Evolutionary conservation across 2,888 invertebrate species (phyloP), one percentile per base, ranked within the genome.

Genomic region (Nemoura dubitans): DNA sequence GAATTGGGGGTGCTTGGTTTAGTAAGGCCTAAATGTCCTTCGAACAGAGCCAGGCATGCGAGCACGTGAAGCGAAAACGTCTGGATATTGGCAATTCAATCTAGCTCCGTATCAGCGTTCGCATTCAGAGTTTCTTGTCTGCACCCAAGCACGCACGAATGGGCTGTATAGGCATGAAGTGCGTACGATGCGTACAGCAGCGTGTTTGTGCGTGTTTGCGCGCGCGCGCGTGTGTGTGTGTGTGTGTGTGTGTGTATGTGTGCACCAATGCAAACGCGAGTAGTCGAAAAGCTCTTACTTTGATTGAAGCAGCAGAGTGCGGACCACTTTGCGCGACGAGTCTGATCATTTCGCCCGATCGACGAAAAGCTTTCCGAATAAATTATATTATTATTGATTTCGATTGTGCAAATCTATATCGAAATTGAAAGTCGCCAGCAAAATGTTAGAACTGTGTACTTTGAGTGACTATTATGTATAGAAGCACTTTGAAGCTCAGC

Each of bases 231-330:
- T 28, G 78, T 26, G 26, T 0, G 26, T 76, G 21, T 25, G 28
- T 28, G 27, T 28, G 10, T 14, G 78, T 27, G 78, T 6, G 28
- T 25, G 7, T 6, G 78, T 78, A 26, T 28, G 78, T 26, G 26
- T 0, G 26, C 78, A 10, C 25, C 27, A 27, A 78, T 25, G 78
- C 78, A 26, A 78, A 78, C 28, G 83, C 26, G 42, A 28, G 6
- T 82, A 29, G 16, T 83, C n/a, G 42, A 30, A 83, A 83, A 83
- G 83, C 83, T 83, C 36, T 83, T 83, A 83, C 36, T 83, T 42
- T 83, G 42, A 83, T 83, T 30, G 36, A 42, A 26, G 16, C n/a
- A 27, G 78, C 78, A 78, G 26, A 27, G 78, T 10, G 26, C 27
- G 78, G 78, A 78, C 78, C 26, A 78, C 78, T 27, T 78, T 26